Base-by-base conservation (phyloP, 1,140 invertebrate genomes). In the Meloidogyne exigua region DNA sequence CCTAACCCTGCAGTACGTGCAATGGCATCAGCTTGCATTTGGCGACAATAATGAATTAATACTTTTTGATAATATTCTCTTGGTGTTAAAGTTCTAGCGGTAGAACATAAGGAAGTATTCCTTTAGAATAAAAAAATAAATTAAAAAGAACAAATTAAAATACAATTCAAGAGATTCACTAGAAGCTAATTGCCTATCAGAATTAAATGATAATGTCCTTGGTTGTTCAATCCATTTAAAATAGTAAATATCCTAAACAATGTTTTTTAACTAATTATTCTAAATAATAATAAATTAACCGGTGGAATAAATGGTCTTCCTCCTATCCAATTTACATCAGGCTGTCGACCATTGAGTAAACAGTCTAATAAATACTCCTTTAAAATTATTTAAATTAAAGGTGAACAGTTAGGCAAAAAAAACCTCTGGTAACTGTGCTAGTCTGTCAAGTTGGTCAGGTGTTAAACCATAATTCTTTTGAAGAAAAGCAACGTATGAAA, bases 141-240 rank as follows among this genome's bases (percentile, higher is more conserved):
- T 3, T 32, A 32, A 32, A 32, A 32, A 32, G n/a, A n/a, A n/a
- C n/a, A n/a, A n/a, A n/a, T n/a, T n/a, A 32, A 32, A 32, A 32
- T 32, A 75, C 73, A 68, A 42, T 26, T 76, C 71, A 21, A 68
- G 3, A 36, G 81, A 84, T 65, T 87, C 85, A 81, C 87, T 87
- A 39, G 76, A 77, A 26, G 87, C 87, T 26, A 87, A 73, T 11
- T 85, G 85, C 12, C 85, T 70, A 57, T 87, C 85, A 13, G 86
- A 88, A 32, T 84, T 85, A 36, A 87, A 87, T 26, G 78, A 81
- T 12, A 87, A 57, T 12, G 85, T 87, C 21, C 85, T 77, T 26
- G 85, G 85, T 68, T 87, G 85, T 72, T 87, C 85, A 75, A 87
- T 87, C 85, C 85, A 87, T 75, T 87, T 87, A 71, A 87, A 88